Conservation (phyloP, 2,113 vertebrate genomes). For the Anoura caudifer region DNA sequence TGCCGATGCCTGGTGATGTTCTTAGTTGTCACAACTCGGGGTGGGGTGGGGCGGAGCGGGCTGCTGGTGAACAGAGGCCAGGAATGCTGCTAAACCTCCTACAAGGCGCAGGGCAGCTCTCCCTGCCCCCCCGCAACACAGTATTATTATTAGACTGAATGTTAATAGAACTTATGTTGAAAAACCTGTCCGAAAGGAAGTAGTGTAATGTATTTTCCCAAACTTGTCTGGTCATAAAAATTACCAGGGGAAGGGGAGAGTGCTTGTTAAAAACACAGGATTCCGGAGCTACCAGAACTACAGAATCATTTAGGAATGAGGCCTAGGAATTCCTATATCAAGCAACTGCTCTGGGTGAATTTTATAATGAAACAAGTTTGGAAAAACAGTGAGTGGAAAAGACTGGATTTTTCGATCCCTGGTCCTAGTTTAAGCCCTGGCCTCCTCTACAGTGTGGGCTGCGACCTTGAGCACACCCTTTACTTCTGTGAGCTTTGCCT, state of each 20-base stretch:
- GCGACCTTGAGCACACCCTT: background rate
- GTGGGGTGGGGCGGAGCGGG: accelerated
- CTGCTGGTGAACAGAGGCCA: background rate
- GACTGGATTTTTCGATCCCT: background rate
- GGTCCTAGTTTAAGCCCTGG: background rate
- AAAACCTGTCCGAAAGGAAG: constrained; percentile 19
- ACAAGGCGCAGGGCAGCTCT: background rate
- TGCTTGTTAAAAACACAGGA: constrained; percentile 20
- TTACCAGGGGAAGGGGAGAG: background rate
- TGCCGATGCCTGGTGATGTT: background rate
- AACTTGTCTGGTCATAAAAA: constrained; percentile 31
- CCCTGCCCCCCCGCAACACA: background rate
- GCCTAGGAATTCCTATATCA: constrained; percentile 19
- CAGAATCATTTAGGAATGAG: constrained; percentile 24
- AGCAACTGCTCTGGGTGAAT: background rate
- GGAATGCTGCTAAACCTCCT: background rate
- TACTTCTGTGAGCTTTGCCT: background rate
- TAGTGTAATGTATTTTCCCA: background rate
- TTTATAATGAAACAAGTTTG: constrained; percentile 17
- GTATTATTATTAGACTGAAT: background rate
- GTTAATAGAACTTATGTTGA: background rate
- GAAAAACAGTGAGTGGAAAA: background rate
- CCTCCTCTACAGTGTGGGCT: background rate
- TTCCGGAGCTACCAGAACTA: background rate
- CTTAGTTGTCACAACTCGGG: background rate